phyloP scores from a whole-genome alignment of 37 sponge, comb jelly and placozoan genomes.

The Ephydatia muelleri region DNA sequence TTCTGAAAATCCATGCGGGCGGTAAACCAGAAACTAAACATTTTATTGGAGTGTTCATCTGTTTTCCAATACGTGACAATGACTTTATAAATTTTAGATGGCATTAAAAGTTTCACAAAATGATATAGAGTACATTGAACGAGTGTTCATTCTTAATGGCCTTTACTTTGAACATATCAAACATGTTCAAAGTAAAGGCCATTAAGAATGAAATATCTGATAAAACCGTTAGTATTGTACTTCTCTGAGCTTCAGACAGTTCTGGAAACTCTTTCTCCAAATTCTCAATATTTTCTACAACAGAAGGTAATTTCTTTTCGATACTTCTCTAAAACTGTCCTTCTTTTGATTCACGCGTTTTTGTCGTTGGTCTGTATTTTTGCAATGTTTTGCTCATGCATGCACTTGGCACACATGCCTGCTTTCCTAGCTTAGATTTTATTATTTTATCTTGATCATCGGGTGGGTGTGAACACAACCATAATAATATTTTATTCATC shows the following conservation, averaged over 20 bases:
- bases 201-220: not conserved
- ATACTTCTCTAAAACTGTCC: not conserved
- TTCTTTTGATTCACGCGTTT: not conserved
- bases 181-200: not conserved
- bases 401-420: not conserved
- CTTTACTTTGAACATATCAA: too few species aligned
- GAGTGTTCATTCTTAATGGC: not conserved
- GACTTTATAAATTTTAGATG: not conserved
- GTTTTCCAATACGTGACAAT: not conserved
- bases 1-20: too few species aligned
- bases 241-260: not conserved
- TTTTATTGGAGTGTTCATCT: too few species aligned
- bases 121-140: not conserved
- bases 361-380: not conserved
- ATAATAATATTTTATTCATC: not conserved
- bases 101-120: not conserved
- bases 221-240: not conserved
- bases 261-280: not conserved
- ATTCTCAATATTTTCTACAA: not conserved
- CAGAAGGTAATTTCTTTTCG: not conserved
- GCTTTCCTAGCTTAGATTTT: not conserved
- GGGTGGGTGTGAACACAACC: not conserved
- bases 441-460: not conserved
- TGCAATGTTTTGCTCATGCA: not conserved
- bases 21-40: too few species aligned